Conservation (phyloP, 2,113 vertebrate species). For the Eonycteris spelaea region DNA sequence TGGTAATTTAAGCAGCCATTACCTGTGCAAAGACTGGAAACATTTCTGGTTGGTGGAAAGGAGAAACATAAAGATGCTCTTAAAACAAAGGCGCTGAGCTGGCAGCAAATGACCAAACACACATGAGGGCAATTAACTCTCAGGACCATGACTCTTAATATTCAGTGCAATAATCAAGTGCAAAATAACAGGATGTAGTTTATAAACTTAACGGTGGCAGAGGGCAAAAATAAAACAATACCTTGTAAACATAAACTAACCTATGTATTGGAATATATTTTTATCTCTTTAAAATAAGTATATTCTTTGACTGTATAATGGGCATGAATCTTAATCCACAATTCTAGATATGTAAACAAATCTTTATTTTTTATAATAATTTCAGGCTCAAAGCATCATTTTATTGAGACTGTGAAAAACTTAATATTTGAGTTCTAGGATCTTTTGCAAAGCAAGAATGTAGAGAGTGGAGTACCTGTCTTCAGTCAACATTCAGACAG, state of each 20-base stretch:
- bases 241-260: neutral
- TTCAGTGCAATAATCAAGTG: neutral
- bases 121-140: neutral
- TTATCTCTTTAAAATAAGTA: neutral
- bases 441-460: neutral
- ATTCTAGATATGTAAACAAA: neutral
- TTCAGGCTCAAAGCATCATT: neutral
- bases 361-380: neutral
- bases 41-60: neutral
- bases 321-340: neutral
- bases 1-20: conserved; percentile 21
- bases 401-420: neutral
- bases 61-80: conserved; percentile 30
- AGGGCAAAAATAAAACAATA: neutral
- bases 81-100: neutral
- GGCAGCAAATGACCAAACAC: neutral
- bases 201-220: neutral
- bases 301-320: neutral
- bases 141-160: neutral
- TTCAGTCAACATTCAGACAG: neutral
- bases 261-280: neutral
- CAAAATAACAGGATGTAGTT: neutral
- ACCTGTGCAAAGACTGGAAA: conserved; percentile 23
- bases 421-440: neutral
- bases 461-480: neutral